These are phyloP conservation scores for human DNA, from an alignment of 2,113 vertebrate genomes.

Conservation along the genomic window DNA sequence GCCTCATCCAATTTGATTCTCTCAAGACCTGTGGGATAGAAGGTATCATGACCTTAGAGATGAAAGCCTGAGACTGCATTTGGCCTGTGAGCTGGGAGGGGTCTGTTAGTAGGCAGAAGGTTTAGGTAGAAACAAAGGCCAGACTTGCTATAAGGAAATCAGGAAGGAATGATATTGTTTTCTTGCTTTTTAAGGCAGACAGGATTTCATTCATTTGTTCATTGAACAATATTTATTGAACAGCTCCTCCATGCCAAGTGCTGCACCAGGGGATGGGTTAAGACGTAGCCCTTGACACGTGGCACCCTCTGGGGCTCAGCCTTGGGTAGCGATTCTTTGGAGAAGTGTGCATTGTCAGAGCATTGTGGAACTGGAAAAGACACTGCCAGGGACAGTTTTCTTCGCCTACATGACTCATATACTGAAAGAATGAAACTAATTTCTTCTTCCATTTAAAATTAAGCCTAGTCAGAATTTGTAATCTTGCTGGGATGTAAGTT, in stretches of 20 bases:
- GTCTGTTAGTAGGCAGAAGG: background rate
- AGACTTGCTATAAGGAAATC: background rate
- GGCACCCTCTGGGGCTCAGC: background rate
- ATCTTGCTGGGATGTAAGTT: background rate
- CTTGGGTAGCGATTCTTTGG: background rate
- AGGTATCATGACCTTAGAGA: background rate
- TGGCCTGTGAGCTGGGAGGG: background rate
- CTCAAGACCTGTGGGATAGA: background rate
- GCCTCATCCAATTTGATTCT: background rate
- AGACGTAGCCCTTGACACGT: background rate
- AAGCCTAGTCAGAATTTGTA: slow-evolving; percentile 3
- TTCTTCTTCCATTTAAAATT: slow-evolving; percentile 61
- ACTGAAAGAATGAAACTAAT: slow-evolving; percentile 34
- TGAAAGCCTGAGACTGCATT: background rate
- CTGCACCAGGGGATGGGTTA: background rate
- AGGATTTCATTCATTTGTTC: background rate
- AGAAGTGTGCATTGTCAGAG: background rate
- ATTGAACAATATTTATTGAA: background rate
- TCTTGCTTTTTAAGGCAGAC: background rate
- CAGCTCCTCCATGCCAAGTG: background rate
- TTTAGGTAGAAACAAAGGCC: background rate
- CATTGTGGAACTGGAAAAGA: background rate
- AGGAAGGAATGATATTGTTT: slow-evolving; percentile 15
- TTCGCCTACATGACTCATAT: background rate
- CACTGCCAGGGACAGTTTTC: background rate